These are phyloP conservation scores for Plagodis pulveraria DNA, from an alignment of 2,888 invertebrate genomes.

Conservation along the genomic window DNA sequence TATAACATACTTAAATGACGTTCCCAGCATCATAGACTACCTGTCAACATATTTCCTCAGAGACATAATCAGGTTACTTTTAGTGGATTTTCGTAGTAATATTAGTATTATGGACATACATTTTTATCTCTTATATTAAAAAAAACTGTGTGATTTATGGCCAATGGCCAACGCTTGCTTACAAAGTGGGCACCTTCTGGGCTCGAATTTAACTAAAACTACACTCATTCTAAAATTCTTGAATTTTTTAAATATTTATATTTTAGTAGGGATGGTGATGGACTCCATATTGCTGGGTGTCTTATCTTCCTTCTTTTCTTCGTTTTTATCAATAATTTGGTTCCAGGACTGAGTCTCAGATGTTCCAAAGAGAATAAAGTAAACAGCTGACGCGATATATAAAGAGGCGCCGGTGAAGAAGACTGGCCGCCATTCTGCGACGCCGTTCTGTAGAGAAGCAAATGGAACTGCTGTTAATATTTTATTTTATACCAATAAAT, in stretches of 20 bases:
- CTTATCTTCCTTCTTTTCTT: constrained; percentile 63
- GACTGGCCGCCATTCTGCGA: constrained; percentile 90
- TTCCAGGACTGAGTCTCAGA: constrained; percentile 91
- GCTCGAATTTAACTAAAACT: too few species aligned
- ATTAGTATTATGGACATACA: too few species aligned
- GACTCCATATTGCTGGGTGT: constrained; percentile 54
- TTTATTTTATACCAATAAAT: too few species aligned
- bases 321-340: constrained; percentile 59
- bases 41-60: too few species aligned
- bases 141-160: too few species aligned
- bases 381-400: constrained; percentile 88
- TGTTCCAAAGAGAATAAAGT: constrained; percentile 89
- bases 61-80: too few species aligned
- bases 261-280: constrained; percentile 68
- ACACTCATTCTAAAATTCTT: constrained; percentile 6
- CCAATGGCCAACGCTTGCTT: too few species aligned
- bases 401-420: constrained; percentile 89
- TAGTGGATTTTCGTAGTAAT: too few species aligned
- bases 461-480: background rate
- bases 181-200: too few species aligned
- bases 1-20: too few species aligned
- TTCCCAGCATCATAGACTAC: too few species aligned
- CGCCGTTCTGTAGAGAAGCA: constrained; percentile 86
- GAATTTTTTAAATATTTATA: constrained; percentile 44
- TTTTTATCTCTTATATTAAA: too few species aligned